Evolutionary conservation across 2,797 vertebrate species (phyloP).

Genomic region (Brotogeris chrysoptera): DNA sequence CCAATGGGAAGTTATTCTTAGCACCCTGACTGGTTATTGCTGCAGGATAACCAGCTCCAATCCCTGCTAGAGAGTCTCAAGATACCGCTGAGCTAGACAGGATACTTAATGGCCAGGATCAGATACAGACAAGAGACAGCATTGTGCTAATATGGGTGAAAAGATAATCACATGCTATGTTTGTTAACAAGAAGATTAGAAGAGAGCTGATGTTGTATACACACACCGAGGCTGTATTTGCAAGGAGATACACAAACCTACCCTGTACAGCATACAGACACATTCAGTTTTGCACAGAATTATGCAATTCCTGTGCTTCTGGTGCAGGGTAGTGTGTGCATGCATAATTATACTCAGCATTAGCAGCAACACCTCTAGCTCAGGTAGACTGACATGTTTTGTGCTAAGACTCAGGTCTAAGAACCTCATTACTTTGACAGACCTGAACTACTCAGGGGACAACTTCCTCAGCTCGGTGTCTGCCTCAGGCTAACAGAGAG

Average conservation of each 20-base stretch:
- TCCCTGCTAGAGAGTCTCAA: conserved; percentile 20
- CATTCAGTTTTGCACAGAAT: not conserved
- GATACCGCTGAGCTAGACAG: conserved; percentile 47
- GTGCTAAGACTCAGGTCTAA: not conserved
- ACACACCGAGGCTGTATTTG: not conserved
- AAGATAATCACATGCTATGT: not conserved
- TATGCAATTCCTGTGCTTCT: not conserved
- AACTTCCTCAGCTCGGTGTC: not conserved
- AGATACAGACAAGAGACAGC: not conserved
- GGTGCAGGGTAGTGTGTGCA: not conserved
- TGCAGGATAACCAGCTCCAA: conserved; percentile 36
- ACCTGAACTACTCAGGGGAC: not conserved
- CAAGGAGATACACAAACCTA: not conserved
- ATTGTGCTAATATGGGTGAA: not conserved
- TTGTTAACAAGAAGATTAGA: conserved; percentile 47
- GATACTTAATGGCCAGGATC: not conserved
- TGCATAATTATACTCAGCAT: not conserved
- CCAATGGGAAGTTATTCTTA: conserved; percentile 58
- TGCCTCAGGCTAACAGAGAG: conserved; percentile 19
- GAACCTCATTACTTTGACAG: conserved; percentile 57
- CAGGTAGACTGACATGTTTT: conserved; percentile 34
- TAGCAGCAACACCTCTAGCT: conserved; percentile 21
- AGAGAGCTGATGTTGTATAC: conserved; percentile 11
- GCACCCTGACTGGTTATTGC: conserved; percentile 28
- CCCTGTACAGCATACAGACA: not conserved